Evolutionary conservation across 2,113 vertebrate species (phyloP).

Genomic region (Ceratotherium simum): DNA sequence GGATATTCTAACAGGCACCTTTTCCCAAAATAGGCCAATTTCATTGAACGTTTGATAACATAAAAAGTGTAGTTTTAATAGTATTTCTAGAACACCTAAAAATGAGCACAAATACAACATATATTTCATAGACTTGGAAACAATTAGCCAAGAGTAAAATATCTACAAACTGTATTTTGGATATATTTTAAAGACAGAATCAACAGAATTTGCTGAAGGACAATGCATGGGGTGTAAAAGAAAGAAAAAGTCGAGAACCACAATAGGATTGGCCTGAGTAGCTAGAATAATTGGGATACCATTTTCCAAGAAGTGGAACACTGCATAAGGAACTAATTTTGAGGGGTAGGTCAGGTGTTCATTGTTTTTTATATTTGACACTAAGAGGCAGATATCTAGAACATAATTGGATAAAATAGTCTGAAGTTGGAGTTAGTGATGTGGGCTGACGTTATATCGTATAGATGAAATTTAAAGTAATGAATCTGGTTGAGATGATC

Average conservation of each 20-base stretch:
- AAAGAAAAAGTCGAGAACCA: not conserved
- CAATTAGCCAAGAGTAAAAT: not conserved
- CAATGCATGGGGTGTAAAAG: not conserved
- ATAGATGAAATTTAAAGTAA: not conserved
- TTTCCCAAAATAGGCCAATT: not conserved
- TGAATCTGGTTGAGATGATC: not conserved
- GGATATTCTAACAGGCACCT: not conserved
- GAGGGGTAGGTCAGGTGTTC: not conserved
- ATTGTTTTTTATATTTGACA: not conserved
- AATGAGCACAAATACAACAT: not conserved
- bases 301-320: not conserved
- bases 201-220: not conserved
- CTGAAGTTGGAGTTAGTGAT: not conserved
- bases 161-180: not conserved
- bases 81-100: not conserved
- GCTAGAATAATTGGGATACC: not conserved
- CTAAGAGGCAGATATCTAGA: not conserved
- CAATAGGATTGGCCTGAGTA: not conserved
- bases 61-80: not conserved
- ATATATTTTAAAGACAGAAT: not conserved
- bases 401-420: not conserved
- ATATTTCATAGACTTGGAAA: not conserved
- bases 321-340: not conserved
- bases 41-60: not conserved
- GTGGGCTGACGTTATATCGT: not conserved